Evolutionary conservation across 1,140 invertebrate species (phyloP).

Genomic region (Hyles euphorbiae): DNA sequence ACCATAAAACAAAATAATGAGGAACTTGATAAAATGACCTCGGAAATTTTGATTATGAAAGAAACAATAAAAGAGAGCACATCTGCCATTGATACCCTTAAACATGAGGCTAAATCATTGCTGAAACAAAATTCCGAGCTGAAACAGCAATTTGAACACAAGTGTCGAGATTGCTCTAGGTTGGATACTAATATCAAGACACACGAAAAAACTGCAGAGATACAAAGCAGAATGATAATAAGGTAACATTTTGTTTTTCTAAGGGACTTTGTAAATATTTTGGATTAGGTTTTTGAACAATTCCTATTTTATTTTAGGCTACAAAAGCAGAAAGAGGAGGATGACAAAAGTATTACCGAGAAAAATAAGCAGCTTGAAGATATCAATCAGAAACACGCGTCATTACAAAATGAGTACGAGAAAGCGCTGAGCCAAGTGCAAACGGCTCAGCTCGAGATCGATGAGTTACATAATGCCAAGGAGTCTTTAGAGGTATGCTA

Average conservation of each 20-base stretch:
- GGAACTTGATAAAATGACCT: constrained; percentile 46
- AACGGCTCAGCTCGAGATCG: constrained; percentile 26
- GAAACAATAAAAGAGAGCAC: constrained; percentile 44
- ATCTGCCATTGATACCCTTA: constrained; percentile 38
- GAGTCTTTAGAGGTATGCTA: constrained; percentile 39
- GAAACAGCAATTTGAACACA: constrained; percentile 40
- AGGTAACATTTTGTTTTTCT: constrained; percentile 34
- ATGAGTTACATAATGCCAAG: constrained; percentile 30
- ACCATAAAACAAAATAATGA: constrained; percentile 42
- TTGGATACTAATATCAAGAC: constrained; percentile 61
- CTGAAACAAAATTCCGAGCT: constrained; percentile 39
- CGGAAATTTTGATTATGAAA: constrained; percentile 42
- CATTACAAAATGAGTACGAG: constrained; percentile 24
- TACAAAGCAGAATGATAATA: constrained; percentile 56
- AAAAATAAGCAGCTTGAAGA: constrained; percentile 38
- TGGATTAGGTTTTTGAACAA: neutral
- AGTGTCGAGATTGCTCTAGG: constrained; percentile 37
- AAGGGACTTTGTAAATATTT: neutral
- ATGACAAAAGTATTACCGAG: constrained; percentile 24
- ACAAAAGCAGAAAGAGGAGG: constrained; percentile 48
- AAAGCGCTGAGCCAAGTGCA: constrained; percentile 17
- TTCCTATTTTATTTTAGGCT: constrained; percentile 25
- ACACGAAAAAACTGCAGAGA: constrained; percentile 57
- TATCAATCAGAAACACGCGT: constrained; percentile 24
- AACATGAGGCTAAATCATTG: constrained; percentile 37